These are phyloP conservation scores for Fistularia tabacaria DNA, from an alignment of 2,797 vertebrate species.

Conservation along the genomic window DNA sequence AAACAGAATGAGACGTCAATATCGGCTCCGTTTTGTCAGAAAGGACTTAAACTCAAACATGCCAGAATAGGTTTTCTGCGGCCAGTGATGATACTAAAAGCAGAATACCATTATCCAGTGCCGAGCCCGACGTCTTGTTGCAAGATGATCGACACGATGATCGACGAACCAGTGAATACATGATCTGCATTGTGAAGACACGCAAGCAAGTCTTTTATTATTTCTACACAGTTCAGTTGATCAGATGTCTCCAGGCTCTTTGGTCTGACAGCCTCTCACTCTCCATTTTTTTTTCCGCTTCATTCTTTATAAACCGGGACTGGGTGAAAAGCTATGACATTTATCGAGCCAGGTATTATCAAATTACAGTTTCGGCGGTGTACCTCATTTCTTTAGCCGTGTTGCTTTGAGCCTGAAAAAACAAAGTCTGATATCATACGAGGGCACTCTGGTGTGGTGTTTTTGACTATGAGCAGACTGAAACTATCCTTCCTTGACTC, in stretches of 20 bases:
- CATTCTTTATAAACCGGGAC: too few relatives aligned
- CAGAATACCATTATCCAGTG: too few relatives aligned
- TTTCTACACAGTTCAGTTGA: conserved; percentile 10
- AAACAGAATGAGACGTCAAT: background rate
- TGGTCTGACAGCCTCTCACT: conserved; percentile 5
- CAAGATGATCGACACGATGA: conserved; percentile 18
- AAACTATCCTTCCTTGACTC: too few relatives aligned
- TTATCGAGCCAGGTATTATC: too few relatives aligned
- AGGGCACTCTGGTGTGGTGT: too few relatives aligned
- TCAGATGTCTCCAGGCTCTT: conserved; percentile 5
- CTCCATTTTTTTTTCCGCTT: conserved; percentile 1
- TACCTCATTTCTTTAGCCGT: too few relatives aligned
- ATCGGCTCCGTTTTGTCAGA: background rate
- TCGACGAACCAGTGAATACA: conserved; percentile 6
- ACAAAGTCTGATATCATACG: too few relatives aligned
- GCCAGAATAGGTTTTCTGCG: background rate
- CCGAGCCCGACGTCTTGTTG: background rate
- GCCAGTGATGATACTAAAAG: background rate
- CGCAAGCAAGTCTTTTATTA: conserved; percentile 6
- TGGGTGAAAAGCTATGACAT: too few relatives aligned
- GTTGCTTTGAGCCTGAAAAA: too few relatives aligned
- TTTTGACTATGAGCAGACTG: too few relatives aligned
- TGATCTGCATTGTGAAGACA: conserved; percentile 6
- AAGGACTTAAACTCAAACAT: too few relatives aligned
- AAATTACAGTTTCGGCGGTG: too few relatives aligned